Evolutionary conservation across 2,113 vertebrate species (phyloP).

Genomic region (Poeciliopsis retropinna): DNA sequence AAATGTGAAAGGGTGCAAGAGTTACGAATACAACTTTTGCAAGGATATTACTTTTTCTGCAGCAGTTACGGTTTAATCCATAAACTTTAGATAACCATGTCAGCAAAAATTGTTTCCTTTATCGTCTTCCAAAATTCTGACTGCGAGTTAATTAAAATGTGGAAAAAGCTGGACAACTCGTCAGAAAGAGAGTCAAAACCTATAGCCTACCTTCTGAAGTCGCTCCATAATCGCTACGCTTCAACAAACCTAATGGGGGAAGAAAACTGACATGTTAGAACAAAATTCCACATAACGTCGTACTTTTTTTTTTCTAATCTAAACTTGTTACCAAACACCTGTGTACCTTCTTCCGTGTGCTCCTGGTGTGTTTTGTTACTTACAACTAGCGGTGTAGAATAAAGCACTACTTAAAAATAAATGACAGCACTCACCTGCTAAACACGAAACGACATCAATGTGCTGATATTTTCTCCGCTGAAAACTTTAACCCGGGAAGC

Average conservation of each 20-base stretch:
- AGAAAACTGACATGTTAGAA: background rate
- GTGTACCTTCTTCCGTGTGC: background rate
- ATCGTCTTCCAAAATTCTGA: background rate
- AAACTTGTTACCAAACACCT: background rate
- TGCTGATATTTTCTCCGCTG: background rate
- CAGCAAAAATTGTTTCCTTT: background rate
- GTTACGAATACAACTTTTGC: too few species aligned
- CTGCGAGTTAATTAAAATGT: background rate
- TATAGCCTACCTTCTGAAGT: conserved; percentile 36
- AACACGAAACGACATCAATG: background rate
- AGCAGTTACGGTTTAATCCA: too few species aligned
- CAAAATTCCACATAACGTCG: background rate
- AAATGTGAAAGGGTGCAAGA: too few species aligned
- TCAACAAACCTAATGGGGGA: background rate
- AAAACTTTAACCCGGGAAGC: background rate
- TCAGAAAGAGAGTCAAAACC: background rate
- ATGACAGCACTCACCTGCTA: too few species aligned
- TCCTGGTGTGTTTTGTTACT: conserved; percentile 4
- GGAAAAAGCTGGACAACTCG: background rate
- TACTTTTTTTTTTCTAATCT: background rate
- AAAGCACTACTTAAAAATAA: too few species aligned
- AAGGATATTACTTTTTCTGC: too few species aligned
- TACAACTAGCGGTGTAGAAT: too few species aligned
- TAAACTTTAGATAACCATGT: background rate
- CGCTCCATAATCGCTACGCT: conserved; percentile 27